Conservation (phyloP, 2,113 vertebrate species). For the Archocentrus centrarchus region DNA sequence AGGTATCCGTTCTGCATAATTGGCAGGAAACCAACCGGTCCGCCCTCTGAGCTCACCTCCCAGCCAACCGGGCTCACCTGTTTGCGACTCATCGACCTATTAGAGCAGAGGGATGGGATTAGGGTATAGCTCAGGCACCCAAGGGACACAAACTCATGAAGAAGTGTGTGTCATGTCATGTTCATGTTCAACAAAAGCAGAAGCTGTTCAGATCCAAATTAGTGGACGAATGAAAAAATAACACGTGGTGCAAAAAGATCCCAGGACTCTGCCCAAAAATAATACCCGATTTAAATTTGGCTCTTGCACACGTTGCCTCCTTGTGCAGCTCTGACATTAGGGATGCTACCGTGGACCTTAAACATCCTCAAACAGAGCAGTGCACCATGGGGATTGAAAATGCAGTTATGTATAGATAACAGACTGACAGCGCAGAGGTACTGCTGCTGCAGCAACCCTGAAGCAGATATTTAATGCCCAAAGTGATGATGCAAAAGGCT, state of each 20-base stretch:
- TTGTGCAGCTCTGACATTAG: background rate
- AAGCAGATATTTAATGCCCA: no score
- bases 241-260: background rate
- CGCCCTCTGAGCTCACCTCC: slow-evolving; percentile 94
- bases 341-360: background rate
- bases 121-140: fast-evolving
- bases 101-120: background rate
- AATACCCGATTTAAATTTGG: background rate
- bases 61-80: slow-evolving; percentile 97
- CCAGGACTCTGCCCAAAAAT: background rate
- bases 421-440: background rate
- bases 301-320: background rate
- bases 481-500: no score
- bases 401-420: no score
- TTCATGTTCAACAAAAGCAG: background rate
- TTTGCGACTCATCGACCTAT: slow-evolving; percentile 98
- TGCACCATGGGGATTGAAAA: fast-evolving
- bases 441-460: no score
- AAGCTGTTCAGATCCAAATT: background rate
- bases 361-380: background rate
- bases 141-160: background rate
- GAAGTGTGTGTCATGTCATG: background rate
- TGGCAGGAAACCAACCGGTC: slow-evolving; percentile 98
- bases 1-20: slow-evolving; percentile 95
- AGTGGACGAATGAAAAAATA: background rate